These are phyloP conservation scores for Nemoura dubitans DNA, from an alignment of 2,888 invertebrate species.

Conservation along the genomic window DNA sequence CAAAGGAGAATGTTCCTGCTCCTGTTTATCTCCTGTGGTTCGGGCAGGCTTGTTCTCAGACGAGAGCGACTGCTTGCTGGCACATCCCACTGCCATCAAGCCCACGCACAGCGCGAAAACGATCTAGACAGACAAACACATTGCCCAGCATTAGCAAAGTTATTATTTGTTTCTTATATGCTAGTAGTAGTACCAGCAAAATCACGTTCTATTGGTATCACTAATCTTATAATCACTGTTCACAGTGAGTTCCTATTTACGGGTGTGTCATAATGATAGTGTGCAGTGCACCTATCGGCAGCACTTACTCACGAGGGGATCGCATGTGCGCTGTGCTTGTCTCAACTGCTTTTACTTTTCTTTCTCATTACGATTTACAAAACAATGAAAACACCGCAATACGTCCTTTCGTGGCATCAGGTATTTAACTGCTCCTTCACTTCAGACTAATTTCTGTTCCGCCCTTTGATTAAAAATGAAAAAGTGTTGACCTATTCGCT, in stretches of 20 bases:
- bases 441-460: not conserved
- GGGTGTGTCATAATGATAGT: not conserved
- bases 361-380: slow-evolving; percentile 12
- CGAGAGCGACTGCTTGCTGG: slow-evolving; percentile 15
- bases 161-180: not conserved
- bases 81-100: not conserved
- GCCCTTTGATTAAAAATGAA: slow-evolving; percentile 3
- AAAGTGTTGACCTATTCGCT: slow-evolving; percentile 2
- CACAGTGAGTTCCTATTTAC: too few species aligned
- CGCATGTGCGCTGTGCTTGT: not conserved
- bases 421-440: not conserved
- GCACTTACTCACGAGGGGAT: not conserved
- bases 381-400: not conserved
- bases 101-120: not conserved
- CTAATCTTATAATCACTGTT: too few species aligned
- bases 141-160: not conserved
- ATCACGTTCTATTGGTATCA: too few species aligned
- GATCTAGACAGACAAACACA: slow-evolving; percentile 17
- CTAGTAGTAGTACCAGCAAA: not conserved
- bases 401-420: not conserved
- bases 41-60: slow-evolving; percentile 4
- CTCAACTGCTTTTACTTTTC: not conserved
- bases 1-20: slow-evolving; percentile 62
- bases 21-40: slow-evolving; percentile 7
- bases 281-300: not conserved